Evolutionary conservation across 2,888 invertebrate species (phyloP), one percentile per base, ranked within the genome.

Genomic region (Melieria omissa): DNA sequence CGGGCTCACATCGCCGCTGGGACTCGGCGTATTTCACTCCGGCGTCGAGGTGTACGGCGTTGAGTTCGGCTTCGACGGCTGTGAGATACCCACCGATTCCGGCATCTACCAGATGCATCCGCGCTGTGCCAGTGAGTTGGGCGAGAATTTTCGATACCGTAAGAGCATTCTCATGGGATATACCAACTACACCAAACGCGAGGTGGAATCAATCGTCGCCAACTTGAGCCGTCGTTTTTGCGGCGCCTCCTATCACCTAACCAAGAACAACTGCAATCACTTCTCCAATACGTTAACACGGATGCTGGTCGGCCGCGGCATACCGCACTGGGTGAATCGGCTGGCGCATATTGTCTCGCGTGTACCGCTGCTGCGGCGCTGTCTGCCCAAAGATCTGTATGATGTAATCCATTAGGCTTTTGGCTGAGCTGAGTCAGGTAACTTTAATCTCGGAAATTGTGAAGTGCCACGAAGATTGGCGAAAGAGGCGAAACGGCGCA

Each of bases 211-310:
- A 84, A 92, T 98, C 80, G 92, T 98, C 74, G 89, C 91, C 67
- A 95, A 96, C 84, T 87, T 98, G 75, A 98, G 98, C 64, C 94
- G 95, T 85, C 96, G 97, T 85, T 99, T 95, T 86, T 91, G 95
- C 80, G 98, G 98, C 74, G 95, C 97, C 88, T 92, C 95, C 86
- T 99, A 99, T 84, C 98, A 99, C 86, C 89, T 99, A 74, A 96
- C 98, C 92, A 95, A 95, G 86, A 96, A 97, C 88, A 99, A 99
- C 86, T 99, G 98, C 88, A 99, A 99, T 87, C 98, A 98, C 86
- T 99, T 98, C 88, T 94, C 97, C 72, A 93, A 94, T 72, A 91
- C 93, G 70, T 91, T 96, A 80, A 93, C 94, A 81, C 90, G 93
- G 95, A 93, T 95, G 80, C 88, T 98, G 72, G 96, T 97, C 82